Evolutionary conservation across 2,888 invertebrate genomes (phyloP), one percentile per base, ranked within the genome.

Genomic region (Hirtodrosophila duncani): DNA sequence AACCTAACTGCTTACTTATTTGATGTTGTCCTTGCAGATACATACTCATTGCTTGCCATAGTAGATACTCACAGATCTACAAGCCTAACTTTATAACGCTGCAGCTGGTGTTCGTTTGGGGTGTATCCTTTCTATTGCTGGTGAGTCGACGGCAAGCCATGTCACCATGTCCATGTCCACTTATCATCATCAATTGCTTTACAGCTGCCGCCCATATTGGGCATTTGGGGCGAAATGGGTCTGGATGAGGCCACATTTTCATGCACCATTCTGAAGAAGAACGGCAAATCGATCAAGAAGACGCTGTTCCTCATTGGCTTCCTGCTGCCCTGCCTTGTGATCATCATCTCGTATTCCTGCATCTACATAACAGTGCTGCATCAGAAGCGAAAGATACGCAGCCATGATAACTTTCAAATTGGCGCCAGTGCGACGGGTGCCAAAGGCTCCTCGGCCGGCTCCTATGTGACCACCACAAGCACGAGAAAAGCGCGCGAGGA

Each of bases 181-280:
- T n/a, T n/a, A n/a, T n/a, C n/a, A n/a, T n/a, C n/a, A n/a, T n/a
- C n/a, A n/a, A 13, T 14, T 43, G 49, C 37, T 3, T 49, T 86
- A 89, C 16, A 95, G 89, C 86, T 94, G 14, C 95, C 94, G 3
- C 93, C 96, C 0, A 88, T 95, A 13, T 86, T 94, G 6, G 95
- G 93, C 41, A 87, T 94, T 10, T 96, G 96, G 96, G 96, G 96
- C 9, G 91, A 90, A 67, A 89, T 97, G 58, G 96, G 96, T 0
- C 88, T 95, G 23, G 93, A 95, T 68, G 88, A 90, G 17, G 89
- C 90, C 11, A 94, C 95, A 1, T 96, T 96, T 85, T 96, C 96
- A 0, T 97, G 97, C 86, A 97, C 96, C 13, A 95, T 96, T 67
- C 88, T 96, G 36, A 90, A 90, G 59, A 92, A 94, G 81, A 89